Evolutionary conservation across 2,113 vertebrate species (phyloP).

Genomic region (western clawed frog (Xenopus tropicalis)): DNA sequence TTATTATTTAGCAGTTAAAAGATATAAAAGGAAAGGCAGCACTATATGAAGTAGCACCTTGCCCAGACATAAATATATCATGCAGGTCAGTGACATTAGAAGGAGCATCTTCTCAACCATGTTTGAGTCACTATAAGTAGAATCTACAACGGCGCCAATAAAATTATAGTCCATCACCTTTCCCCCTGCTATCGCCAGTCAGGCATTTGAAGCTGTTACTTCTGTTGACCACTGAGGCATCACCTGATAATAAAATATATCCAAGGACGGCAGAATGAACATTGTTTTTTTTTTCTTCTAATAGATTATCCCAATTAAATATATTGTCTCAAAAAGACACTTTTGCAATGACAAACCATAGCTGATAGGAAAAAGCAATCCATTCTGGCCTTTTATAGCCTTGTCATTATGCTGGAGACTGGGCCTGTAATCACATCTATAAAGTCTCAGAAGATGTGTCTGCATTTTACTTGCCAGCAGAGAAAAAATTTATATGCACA

Average conservation of each 20-base stretch:
- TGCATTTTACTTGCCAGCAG: no score
- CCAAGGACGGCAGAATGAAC: constrained; percentile 12
- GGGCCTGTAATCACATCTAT: constrained; percentile 28
- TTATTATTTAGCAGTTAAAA: not conserved
- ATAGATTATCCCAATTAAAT: constrained; percentile 31
- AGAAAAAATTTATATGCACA: not conserved
- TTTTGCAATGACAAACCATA: constrained; percentile 7
- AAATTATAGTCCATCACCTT: constrained; percentile 76
- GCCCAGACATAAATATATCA: constrained; percentile 29
- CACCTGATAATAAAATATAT: constrained; percentile 32
- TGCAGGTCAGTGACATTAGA: constrained; percentile 72
- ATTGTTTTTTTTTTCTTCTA: constrained; percentile 13
- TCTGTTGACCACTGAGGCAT: constrained; percentile 48
- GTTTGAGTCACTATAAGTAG: constrained; percentile 69
- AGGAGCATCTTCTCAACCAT: constrained; percentile 68
- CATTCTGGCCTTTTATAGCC: constrained; percentile 22
- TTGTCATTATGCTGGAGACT: constrained; percentile 32
- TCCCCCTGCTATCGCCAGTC: constrained; percentile 65
- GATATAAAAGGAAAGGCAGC: not conserved
- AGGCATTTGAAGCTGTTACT: constrained; percentile 58
- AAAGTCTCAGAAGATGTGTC: constrained; percentile 4
- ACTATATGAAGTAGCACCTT: not conserved
- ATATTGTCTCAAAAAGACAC: constrained; percentile 13
- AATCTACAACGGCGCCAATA: constrained; percentile 71
- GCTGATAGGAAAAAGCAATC: constrained; percentile 14